A percentile compares a stretch with the other conserved stretches of the same genome.
Evolutionary conservation across 2,888 invertebrate species (phyloP).

Genomic region (Rhingia rostrata): DNA sequence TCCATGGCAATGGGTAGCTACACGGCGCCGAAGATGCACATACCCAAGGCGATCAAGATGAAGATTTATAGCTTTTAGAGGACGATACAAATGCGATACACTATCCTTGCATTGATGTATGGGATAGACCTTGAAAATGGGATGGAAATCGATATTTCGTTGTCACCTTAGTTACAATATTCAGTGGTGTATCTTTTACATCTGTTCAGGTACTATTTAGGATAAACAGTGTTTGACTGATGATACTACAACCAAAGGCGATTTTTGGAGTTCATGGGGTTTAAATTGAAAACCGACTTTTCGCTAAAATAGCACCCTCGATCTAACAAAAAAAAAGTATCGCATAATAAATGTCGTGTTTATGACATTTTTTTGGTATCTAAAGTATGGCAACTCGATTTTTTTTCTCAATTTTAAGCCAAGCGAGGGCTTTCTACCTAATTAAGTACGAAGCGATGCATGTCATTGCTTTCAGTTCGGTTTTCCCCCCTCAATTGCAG

Average conservation of each 20-base stretch:
- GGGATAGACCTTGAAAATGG: conserved; percentile 30
- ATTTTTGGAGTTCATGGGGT: no score
- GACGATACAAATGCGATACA: conserved; percentile 1
- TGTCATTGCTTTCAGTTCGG: conserved; percentile 40
- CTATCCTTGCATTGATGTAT: conserved; percentile 10
- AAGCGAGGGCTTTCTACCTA: conserved; percentile 68
- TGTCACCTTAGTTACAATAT: background rate
- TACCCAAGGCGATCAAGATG: conserved; percentile 26
- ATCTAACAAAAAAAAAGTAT: conserved; percentile 19
- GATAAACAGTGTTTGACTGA: no score
- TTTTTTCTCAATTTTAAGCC: conserved; percentile 26
- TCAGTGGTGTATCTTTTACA: background rate
- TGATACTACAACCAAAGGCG: no score
- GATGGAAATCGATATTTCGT: conserved; percentile 1
- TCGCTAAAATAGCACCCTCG: conserved; percentile 8
- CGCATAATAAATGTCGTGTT: conserved; percentile 42
- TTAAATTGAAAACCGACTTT: conserved; percentile 39
- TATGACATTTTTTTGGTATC: conserved; percentile 30
- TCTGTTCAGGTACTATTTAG: background rate
- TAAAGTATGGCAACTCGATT: conserved; percentile 7
- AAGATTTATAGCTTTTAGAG: conserved; percentile 60
- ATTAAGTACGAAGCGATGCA: conserved; percentile 68
- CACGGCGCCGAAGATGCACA: conserved; percentile 22
- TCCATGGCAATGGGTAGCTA: conserved; percentile 22
- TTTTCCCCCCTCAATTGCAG: conserved; percentile 18